Percentiles rank a stretch among this genome's conserved stretches.
Conservation (phyloP, 92 coral and sea anemone species). For the Bergia puertoricense region DNA sequence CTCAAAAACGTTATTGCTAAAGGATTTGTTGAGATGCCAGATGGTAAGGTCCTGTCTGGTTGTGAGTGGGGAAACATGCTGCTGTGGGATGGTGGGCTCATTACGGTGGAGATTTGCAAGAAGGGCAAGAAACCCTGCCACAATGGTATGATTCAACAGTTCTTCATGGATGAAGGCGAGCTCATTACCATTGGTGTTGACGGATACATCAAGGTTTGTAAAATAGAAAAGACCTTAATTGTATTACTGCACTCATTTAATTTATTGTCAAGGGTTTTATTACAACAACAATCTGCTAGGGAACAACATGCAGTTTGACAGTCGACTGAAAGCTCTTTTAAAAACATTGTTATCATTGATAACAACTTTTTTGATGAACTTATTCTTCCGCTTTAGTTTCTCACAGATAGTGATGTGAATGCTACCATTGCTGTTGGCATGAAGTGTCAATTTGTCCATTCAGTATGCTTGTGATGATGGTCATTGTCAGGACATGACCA, state of each 20-base stretch:
- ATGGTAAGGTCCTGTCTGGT: conserved; percentile 96
- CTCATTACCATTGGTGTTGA: conserved; percentile 95
- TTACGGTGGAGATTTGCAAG: conserved; percentile 96
- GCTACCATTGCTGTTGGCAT: too few species aligned
- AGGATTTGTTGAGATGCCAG: conserved; percentile 99
- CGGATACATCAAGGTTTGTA: conserved; percentile 91
- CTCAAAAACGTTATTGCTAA: background rate
- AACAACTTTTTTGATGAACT: too few species aligned
- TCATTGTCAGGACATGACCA: too few species aligned
- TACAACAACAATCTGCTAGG: too few species aligned
- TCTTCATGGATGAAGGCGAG: conserved; percentile 99
- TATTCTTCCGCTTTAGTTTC: too few species aligned
- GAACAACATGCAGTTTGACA: too few species aligned
- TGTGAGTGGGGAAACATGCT: conserved; percentile 99
- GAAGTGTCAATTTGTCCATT: too few species aligned
- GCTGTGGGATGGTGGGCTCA: conserved; percentile 98
- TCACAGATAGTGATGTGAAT: too few species aligned
- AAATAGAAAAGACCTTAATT: background rate
- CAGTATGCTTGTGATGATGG: too few species aligned
- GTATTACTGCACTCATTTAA: too few species aligned
- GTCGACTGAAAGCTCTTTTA: too few species aligned
- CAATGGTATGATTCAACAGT: conserved; percentile 97
- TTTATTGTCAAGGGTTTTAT: background rate
- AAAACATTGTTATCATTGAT: too few species aligned
- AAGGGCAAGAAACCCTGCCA: conserved; percentile 96